Percentiles rank a stretch among this genome's conserved stretches.
Conservation (phyloP, 2,113 vertebrate genomes). For the Candoia aspera region DNA sequence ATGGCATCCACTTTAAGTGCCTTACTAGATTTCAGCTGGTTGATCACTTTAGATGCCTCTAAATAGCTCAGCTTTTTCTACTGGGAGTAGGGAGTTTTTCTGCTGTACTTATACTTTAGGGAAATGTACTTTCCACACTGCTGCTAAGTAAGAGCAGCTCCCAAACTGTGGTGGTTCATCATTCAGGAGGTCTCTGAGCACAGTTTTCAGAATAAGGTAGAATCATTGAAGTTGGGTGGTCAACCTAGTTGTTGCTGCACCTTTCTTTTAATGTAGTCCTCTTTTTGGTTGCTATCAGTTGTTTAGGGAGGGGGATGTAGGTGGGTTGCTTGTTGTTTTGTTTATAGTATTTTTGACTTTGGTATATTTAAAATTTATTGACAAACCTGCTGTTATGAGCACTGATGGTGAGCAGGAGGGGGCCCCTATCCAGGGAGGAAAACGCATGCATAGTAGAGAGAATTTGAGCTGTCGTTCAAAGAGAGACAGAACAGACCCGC, state of each 20-base stretch:
- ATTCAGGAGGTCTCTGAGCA: not conserved
- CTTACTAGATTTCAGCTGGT: not conserved
- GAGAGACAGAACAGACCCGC: no score
- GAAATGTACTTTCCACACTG: not conserved
- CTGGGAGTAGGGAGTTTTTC: not conserved
- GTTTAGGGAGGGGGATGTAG: not conserved
- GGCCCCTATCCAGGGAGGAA: no score
- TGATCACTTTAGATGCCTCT: not conserved
- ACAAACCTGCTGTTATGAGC: no score
- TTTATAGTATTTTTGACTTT: not conserved
- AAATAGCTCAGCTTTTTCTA: not conserved
- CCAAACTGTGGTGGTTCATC: not conserved
- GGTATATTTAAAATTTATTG: not conserved
- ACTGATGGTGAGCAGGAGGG: no score
- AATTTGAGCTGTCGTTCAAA: no score
- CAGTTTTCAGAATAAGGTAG: not conserved
- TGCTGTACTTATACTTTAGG: not conserved
- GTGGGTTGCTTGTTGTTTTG: not conserved
- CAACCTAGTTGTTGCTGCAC: not conserved
- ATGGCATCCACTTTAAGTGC: not conserved
- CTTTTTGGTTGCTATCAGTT: not conserved
- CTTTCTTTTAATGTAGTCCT: not conserved
- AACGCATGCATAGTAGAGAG: no score
- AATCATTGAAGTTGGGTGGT: not conserved
- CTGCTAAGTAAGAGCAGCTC: not conserved